Percentiles rank a stretch among this genome's conserved stretches.
Conservation (phyloP, 2,888 invertebrate genomes). For the Spilarctia lutea region DNA sequence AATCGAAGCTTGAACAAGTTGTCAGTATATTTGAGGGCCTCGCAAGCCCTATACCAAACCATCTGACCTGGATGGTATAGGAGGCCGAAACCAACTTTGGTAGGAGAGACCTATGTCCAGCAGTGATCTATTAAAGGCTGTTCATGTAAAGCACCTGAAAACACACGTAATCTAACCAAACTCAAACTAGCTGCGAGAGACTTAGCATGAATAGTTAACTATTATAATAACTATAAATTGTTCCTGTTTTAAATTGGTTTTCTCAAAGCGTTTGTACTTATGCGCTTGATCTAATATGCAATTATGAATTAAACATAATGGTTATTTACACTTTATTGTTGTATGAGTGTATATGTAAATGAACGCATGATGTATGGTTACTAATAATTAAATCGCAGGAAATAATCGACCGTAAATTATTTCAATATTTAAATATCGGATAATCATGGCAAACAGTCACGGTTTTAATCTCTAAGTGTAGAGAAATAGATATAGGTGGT, state of each 20-base stretch:
- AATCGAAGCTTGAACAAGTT: too few relatives aligned
- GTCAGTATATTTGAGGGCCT: too few relatives aligned
- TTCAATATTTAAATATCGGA: conserved; percentile 54
- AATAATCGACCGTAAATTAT: conserved; percentile 45
- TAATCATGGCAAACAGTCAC: conserved; percentile 48
- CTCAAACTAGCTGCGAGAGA: neutral
- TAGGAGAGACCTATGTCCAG: too few relatives aligned
- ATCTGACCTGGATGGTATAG: too few relatives aligned
- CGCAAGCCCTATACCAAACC: too few relatives aligned
- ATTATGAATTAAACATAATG: conserved; percentile 15
- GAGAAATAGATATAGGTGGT: conserved; percentile 17
- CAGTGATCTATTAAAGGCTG: too few relatives aligned
- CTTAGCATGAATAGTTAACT: neutral
- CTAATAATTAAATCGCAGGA: conserved; percentile 51
- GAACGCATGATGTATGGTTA: conserved; percentile 46
- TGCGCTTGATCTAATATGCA: conserved; percentile 5
- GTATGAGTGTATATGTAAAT: conserved; percentile 39
- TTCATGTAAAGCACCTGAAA: neutral
- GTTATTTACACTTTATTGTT: conserved; percentile 13
- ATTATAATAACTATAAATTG: neutral
- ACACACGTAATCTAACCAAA: neutral
- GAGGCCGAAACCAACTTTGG: too few relatives aligned
- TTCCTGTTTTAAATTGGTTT: neutral
- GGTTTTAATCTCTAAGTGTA: conserved; percentile 49
- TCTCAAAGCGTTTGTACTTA: neutral